A percentile compares a stretch with the other conserved stretches of the same genome.
Evolutionary conservation across 2,113 vertebrate genomes (phyloP).

Genomic region (Dasyprocta punctata): DNA sequence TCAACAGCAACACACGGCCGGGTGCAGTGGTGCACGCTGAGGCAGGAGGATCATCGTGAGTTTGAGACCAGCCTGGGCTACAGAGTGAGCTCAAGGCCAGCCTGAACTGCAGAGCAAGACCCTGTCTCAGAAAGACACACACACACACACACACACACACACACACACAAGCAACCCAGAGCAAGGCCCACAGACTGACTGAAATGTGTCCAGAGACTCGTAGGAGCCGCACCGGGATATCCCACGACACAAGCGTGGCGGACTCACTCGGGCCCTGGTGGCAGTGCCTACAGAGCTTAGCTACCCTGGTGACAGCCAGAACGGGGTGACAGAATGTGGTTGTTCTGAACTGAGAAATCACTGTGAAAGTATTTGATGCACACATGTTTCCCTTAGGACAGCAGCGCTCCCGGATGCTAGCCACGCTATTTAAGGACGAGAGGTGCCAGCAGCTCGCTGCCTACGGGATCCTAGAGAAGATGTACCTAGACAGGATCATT

Average conservation of each 20-base stretch:
- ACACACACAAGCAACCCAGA: too few relatives aligned
- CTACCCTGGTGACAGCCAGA: background rate
- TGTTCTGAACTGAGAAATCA: background rate
- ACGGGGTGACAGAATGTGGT: background rate
- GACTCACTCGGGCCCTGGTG: background rate
- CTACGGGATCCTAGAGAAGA: constrained; percentile 98
- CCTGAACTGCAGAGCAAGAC: too few relatives aligned
- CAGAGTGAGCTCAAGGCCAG: too few relatives aligned
- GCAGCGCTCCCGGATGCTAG: constrained; percentile 98
- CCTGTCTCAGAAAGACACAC: too few relatives aligned
- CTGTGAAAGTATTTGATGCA: constrained; percentile 32
- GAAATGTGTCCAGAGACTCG: background rate
- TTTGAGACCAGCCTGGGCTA: too few relatives aligned
- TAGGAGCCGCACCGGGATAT: background rate
- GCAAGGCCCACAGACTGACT: background rate
- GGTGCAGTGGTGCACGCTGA: too few relatives aligned
- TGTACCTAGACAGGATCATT: constrained; percentile 99
- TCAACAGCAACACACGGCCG: background rate
- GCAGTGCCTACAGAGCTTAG: background rate
- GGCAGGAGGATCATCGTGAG: too few relatives aligned
- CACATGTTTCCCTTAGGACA: constrained; percentile 88
- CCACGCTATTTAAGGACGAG: constrained; percentile 98
- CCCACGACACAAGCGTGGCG: background rate
- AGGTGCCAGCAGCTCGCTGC: constrained; percentile 98
- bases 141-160: too few relatives aligned